Conservation (phyloP, 2,113 vertebrate genomes). For the Laticauda colubrina region DNA sequence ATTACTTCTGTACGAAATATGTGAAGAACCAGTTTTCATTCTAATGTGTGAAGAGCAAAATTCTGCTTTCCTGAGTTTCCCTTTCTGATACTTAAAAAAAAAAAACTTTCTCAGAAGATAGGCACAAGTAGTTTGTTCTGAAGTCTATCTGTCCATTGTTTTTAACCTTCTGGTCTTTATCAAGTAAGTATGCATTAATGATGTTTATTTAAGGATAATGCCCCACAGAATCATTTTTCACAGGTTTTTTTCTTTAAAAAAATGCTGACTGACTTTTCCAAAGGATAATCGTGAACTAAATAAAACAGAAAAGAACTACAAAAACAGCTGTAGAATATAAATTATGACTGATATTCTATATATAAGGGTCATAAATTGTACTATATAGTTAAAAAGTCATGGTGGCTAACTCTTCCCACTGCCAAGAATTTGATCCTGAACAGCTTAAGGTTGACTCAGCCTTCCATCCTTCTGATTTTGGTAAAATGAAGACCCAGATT, state of each 20-base stretch:
- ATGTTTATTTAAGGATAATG: background rate
- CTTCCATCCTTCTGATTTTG: too few species aligned
- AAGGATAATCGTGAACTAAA: background rate
- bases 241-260: background rate
- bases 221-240: background rate
- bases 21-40: background rate
- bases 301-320: background rate
- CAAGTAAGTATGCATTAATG: background rate
- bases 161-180: background rate
- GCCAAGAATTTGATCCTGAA: too few species aligned
- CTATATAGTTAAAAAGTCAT: background rate
- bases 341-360: background rate
- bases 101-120: background rate
- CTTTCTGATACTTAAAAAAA: background rate
- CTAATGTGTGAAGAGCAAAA: background rate
- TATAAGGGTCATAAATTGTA: background rate
- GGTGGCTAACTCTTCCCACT: too few species aligned
- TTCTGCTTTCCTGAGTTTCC: background rate
- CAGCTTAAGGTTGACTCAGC: too few species aligned
- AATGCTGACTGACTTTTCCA: background rate
- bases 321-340: background rate
- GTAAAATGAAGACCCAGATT: too few species aligned
- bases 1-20: background rate
- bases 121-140: background rate
- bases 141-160: background rate